Base-by-base conservation (phyloP, 2,113 vertebrate species). In the Hemicordylus capensis region DNA sequence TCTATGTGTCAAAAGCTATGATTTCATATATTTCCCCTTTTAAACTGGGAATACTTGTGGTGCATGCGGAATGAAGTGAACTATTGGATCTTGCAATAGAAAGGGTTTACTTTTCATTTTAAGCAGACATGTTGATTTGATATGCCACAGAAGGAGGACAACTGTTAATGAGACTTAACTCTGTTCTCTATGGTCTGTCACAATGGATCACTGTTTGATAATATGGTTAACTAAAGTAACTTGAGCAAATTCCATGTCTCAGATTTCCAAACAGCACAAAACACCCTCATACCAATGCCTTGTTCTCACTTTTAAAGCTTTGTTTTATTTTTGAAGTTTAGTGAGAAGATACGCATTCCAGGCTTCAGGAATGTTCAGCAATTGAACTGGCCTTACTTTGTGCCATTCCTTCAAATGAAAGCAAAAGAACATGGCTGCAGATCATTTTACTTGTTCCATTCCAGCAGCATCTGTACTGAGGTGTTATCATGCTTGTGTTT, bases 11-110 rank as follows among this genome's bases (percentile, higher is more conserved):
- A 66, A 67, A n/a, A 4, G 80, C 86, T 76, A 67, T 80, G 61
- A 69, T 93, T 94, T 93, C 84, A 88, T 85, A 91, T 87, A 76
- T 74, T 34, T 93, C 42, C 12, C 26, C 93, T 91, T 92, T 91
- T 85, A 92, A 86, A 4, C 85, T 0, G 0, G 1, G n/a, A 15
- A 39, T 48, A 66, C 31, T 63, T 48, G 44, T 31, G 87, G 84
- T n/a, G n/a, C 84, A 3, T 24, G 12, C 63, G 58, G 14, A 14
- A 76, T 59, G 20, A 39, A 79, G 90, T 83, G 86, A 72, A 73
- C 0, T 81, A 31, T n/a, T 2, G 24, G 76, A 76, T 42, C 59
- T 73, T 64, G 64, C 28, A 42, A 20, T 66, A 67, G 17, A 28
- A 56, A 67, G 12, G 37, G 26, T 56, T 69, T 66, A 37, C 73